These are phyloP conservation scores for Theretra japonica DNA, from an alignment of 2,888 invertebrate genomes.

Conservation along the genomic window DNA sequence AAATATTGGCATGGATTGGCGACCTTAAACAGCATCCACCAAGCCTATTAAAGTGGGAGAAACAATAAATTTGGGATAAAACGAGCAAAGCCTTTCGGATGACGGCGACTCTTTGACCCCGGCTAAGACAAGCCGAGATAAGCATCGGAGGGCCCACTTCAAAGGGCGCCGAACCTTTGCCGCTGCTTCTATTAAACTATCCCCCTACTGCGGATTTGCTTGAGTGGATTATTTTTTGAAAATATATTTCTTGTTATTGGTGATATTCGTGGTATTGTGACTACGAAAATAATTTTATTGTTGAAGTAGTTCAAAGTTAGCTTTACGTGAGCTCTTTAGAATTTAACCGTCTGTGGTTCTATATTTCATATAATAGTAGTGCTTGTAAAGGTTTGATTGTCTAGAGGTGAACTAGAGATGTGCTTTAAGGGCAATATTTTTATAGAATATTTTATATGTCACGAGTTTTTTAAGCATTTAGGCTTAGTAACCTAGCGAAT, in stretches of 20 bases:
- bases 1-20: constrained; percentile 7
- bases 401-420: too few species aligned
- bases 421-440: too few species aligned
- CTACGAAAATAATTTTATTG: too few species aligned
- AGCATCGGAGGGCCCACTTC: constrained; percentile 47
- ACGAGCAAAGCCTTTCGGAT: constrained; percentile 57
- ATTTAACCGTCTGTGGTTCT: too few species aligned
- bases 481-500: too few species aligned
- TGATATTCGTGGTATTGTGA: too few species aligned
- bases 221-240: neutral
- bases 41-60: constrained; percentile 35
- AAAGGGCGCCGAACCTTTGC: constrained; percentile 15
- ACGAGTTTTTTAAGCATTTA: too few species aligned
- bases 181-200: neutral
- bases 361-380: too few species aligned
- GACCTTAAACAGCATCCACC: constrained; percentile 21
- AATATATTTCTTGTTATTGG: neutral
- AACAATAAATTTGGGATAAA: constrained; percentile 66
- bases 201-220: neutral
- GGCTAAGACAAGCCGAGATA: constrained; percentile 49
- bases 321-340: too few species aligned
- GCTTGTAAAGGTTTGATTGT: too few species aligned
- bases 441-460: too few species aligned
- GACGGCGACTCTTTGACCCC: constrained; percentile 48
- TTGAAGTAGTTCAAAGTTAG: too few species aligned